Evolutionary conservation across 2,888 invertebrate genomes (phyloP).

Genomic region (Notodonta dromedarius): DNA sequence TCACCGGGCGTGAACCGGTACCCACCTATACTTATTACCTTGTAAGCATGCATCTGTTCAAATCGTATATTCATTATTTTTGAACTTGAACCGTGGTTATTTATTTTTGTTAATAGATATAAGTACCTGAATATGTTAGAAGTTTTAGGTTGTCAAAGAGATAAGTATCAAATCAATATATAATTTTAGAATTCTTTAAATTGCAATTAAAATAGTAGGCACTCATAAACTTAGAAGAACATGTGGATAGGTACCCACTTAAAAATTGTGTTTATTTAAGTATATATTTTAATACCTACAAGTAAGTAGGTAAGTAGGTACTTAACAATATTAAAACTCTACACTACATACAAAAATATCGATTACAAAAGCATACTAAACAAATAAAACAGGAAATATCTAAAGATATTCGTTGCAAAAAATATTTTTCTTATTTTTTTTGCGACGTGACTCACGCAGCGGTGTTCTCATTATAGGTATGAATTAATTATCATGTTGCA

Average conservation of each 20-base stretch:
- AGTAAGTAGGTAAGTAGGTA: background rate
- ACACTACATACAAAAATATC: background rate
- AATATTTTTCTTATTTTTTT: background rate
- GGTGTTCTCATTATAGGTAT: slow-evolving; percentile 1
- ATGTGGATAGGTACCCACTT: no score
- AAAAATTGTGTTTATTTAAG: no score
- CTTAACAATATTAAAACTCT: background rate
- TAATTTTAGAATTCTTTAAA: no score
- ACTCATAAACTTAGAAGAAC: no score
- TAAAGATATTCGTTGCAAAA: background rate
- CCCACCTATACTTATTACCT: background rate
- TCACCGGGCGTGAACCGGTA: background rate
- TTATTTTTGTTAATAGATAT: no score
- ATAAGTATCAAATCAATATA: no score
- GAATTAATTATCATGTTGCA: slow-evolving; percentile 23
- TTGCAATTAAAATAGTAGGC: no score
- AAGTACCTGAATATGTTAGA: no score
- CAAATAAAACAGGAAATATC: background rate
- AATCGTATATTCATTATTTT: background rate
- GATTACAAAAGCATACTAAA: no score
- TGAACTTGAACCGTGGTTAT: no score
- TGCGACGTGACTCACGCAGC: background rate
- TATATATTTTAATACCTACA: no score
- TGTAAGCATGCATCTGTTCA: background rate
- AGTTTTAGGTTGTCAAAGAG: no score